Evolutionary conservation across 2,888 invertebrate species (phyloP).

Genomic region (Caenorhabditis sp.): DNA sequence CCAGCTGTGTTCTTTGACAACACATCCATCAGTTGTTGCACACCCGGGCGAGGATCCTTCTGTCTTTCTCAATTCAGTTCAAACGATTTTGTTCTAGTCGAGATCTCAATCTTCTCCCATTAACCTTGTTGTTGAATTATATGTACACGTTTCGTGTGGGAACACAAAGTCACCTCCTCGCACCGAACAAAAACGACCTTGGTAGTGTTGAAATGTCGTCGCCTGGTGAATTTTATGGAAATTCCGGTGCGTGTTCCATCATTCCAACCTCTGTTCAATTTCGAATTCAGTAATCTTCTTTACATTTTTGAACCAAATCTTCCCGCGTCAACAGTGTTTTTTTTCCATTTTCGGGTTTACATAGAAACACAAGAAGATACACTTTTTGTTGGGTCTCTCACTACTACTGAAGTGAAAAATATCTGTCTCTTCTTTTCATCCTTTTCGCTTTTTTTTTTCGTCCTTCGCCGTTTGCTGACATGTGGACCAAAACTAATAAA

Average conservation of each 20-base stretch:
- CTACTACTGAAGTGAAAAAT: conserved; percentile 8
- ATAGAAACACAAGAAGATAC: no score
- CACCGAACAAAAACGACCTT: conserved; percentile 7
- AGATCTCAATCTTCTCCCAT: neutral
- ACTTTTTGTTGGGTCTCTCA: neutral
- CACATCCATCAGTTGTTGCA: neutral
- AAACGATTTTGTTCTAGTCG: neutral
- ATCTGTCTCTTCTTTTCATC: neutral
- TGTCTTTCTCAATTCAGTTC: neutral
- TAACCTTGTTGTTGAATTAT: neutral
- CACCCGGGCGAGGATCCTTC: no score
- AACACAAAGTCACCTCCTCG: neutral
- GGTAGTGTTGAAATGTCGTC: neutral
- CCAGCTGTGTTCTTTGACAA: neutral
- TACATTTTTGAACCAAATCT: neutral
- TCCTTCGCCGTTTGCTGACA: conserved; percentile 16
- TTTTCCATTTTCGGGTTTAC: no score
- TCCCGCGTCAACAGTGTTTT: no score
- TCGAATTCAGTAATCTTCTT: conserved; percentile 12
- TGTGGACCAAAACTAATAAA: conserved; percentile 51
- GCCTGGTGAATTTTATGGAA: conserved; percentile 21
- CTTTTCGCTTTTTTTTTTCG: conserved; percentile 11
- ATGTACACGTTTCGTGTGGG: neutral
- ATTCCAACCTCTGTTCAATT: conserved; percentile 14
- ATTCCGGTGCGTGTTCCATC: conserved; percentile 12